These are phyloP conservation scores for Drosophila orosa DNA, from an alignment of 1,140 invertebrate species.

Conservation along the genomic window DNA sequence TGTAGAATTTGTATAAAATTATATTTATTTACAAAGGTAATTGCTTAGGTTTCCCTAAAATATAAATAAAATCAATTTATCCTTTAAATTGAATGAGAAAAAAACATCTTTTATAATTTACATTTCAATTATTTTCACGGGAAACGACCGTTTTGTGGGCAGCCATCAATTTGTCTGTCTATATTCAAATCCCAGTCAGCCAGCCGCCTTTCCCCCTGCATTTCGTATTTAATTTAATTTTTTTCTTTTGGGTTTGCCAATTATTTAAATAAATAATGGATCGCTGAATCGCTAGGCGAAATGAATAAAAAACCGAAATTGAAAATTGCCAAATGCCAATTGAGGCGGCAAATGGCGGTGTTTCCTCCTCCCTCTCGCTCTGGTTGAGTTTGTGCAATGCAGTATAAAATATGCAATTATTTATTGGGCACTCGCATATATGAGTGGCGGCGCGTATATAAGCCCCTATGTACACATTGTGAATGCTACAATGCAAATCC, in stretches of 20 bases:
- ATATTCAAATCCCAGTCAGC: not conserved
- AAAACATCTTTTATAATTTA: constrained; percentile 11
- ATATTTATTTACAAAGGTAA: too few species aligned
- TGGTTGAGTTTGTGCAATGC: constrained; percentile 27
- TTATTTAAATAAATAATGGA: constrained; percentile 78
- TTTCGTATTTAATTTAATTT: constrained; percentile 68
- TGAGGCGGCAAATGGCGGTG: constrained; percentile 44
- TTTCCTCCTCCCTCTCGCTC: constrained; percentile 12
- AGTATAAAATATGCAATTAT: constrained; percentile 71
- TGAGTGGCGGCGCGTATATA: constrained; percentile 13
- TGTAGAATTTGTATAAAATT: not conserved
- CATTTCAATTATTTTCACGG: constrained; percentile 20
- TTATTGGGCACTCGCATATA: constrained; percentile 20
- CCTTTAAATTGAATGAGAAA: not conserved
- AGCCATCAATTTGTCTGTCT: not conserved
- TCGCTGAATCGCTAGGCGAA: constrained; percentile 27
- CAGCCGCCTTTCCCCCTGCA: not conserved
- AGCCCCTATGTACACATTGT: constrained; percentile 5
- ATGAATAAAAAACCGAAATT: constrained; percentile 50
- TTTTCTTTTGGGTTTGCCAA: constrained; percentile 64
- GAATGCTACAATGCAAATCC: constrained; percentile 7
- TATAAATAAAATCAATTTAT: not conserved
- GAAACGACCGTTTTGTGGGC: constrained; percentile 7
- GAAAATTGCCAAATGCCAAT: constrained; percentile 69
- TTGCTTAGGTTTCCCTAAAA: not conserved